A percentile compares a stretch with the other conserved stretches of the same genome.
These are phyloP conservation scores for Mesocentrotus franciscanus DNA, from an alignment of 53 echinoderm and acorn worm genomes.

Conservation along the genomic window DNA sequence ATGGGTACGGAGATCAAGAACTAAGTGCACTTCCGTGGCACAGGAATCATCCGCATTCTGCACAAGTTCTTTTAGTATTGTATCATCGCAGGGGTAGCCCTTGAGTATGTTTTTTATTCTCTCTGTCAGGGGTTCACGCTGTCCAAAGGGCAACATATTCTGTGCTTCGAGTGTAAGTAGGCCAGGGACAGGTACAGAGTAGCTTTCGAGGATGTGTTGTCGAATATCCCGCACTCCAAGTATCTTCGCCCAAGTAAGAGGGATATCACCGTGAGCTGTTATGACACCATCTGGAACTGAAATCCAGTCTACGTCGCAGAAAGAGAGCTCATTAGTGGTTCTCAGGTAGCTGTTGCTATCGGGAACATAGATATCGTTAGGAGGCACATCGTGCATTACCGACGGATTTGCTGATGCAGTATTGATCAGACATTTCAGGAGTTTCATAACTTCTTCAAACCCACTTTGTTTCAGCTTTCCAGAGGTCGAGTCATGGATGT, in stretches of 20 bases:
- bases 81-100: constrained; percentile 72
- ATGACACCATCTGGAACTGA: background rate
- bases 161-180: background rate
- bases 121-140: constrained; percentile 74
- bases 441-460: constrained; percentile 5
- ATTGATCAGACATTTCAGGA: background rate
- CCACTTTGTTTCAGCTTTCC: background rate
- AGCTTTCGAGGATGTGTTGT: constrained; percentile 43
- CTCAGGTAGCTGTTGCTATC: background rate
- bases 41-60: constrained; percentile 73
- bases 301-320: constrained; percentile 73
- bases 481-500: background rate
- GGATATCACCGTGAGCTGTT: constrained; percentile 64
- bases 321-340: constrained; percentile 47
- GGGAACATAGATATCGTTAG: constrained; percentile 44
- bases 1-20: constrained; percentile 58
- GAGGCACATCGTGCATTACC: background rate
- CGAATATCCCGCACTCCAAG: constrained; percentile 70
- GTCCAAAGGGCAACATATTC: constrained; percentile 69
- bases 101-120: constrained; percentile 74
- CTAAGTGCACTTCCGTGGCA: constrained; percentile 65
- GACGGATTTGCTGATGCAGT: background rate
- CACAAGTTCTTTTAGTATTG: constrained; percentile 75
- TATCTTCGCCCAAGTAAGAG: constrained; percentile 38
- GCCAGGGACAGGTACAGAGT: constrained; percentile 45